These are phyloP conservation scores for Andricus grossulariae DNA, from an alignment of 1,140 invertebrate genomes.

Conservation along the genomic window DNA sequence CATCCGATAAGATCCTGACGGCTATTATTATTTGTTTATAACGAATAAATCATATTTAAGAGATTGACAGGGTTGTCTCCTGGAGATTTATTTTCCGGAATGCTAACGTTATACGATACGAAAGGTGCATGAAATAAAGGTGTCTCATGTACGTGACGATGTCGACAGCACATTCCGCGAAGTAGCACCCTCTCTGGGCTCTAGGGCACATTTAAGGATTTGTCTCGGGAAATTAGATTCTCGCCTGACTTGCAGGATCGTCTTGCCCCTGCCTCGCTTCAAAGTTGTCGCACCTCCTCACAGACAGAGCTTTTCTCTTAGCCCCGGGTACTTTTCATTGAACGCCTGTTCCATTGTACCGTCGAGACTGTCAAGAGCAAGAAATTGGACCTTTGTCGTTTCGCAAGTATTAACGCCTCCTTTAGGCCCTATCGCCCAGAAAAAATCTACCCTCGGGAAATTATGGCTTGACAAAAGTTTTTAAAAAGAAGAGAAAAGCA, in stretches of 20 bases:
- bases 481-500: neutral
- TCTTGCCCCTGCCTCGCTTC: conserved; percentile 50
- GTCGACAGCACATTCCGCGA: conserved; percentile 60
- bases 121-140: conserved; percentile 31
- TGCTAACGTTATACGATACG: conserved; percentile 1
- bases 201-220: conserved; percentile 73
- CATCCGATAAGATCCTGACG: conserved; percentile 24
- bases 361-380: conserved; percentile 57
- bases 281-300: conserved; percentile 51
- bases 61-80: neutral
- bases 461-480: conserved; percentile 54
- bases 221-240: conserved; percentile 76
- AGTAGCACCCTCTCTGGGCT: conserved; percentile 61
- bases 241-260: conserved; percentile 70
- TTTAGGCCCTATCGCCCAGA: conserved; percentile 56
- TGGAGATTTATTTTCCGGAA: neutral
- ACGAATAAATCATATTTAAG: neutral
- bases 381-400: conserved; percentile 70
- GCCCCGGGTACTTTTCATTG: conserved; percentile 66
- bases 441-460: conserved; percentile 71
- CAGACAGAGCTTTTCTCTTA: conserved; percentile 57
- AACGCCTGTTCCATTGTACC: conserved; percentile 62
- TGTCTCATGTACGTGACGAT: conserved; percentile 53
- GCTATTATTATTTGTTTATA: neutral
- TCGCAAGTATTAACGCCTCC: conserved; percentile 67